phyloP scores from a whole-genome alignment of 1,140 invertebrate genomes.

The Stegodyphus mimosarum region DNA sequence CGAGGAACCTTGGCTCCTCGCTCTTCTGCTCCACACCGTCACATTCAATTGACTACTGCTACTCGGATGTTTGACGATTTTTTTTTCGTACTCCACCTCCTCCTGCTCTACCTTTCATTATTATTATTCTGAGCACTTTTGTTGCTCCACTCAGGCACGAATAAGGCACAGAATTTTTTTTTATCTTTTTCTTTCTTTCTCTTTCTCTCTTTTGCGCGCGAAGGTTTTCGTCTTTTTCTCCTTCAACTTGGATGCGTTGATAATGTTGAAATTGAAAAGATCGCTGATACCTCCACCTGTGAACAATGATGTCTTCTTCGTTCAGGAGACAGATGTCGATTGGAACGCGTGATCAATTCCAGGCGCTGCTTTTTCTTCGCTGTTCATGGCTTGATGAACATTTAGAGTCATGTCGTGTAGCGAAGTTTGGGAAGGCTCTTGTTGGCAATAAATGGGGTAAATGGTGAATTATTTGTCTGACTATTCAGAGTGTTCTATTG shows the following conservation, averaged over 20 bases:
- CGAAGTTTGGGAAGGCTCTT: too few species aligned
- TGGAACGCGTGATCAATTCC: too few species aligned
- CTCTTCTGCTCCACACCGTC: not conserved
- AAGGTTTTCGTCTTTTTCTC: slow-evolving; percentile 1
- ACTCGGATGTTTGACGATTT: slow-evolving; percentile 51
- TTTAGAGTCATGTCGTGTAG: too few species aligned
- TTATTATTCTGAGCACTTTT: slow-evolving; percentile 41
- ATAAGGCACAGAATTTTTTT: not conserved
- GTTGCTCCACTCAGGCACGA: slow-evolving; percentile 23
- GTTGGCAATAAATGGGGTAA: too few species aligned
- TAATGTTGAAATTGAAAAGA: not conserved
- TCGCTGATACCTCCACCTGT: slow-evolving; percentile 4
- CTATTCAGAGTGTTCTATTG: too few species aligned
- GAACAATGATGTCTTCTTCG: not conserved
- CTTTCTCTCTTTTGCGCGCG: not conserved
- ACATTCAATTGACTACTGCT: slow-evolving; percentile 38
- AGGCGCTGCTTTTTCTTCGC: too few species aligned
- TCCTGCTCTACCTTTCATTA: slow-evolving; percentile 25
- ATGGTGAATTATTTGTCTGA: too few species aligned
- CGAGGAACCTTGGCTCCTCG: not conserved
- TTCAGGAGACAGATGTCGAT: not conserved
- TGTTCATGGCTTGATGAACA: too few species aligned
- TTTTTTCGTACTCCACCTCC: slow-evolving; percentile 15
- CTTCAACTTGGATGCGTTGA: slow-evolving; percentile 14
- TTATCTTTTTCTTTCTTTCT: not conserved